A percentile compares a stretch with the other conserved stretches of the same genome.
Evolutionary conservation across 2,113 vertebrate genomes (phyloP).

Genomic region (Rhinopithecus roxellana): DNA sequence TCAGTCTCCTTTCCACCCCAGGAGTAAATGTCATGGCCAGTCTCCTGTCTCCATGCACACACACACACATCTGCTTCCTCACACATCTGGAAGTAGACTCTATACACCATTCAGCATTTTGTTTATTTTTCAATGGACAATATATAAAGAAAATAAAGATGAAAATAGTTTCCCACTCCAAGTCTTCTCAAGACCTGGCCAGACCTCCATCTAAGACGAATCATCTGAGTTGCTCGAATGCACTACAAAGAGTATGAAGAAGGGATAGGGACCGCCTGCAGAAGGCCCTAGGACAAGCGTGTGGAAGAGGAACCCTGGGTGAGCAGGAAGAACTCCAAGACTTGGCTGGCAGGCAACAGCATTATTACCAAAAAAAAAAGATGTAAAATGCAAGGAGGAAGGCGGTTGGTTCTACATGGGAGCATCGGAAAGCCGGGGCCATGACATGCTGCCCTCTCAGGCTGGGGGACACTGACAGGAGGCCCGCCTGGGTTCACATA

Average conservation of each 20-base stretch:
- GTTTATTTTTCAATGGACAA: neutral
- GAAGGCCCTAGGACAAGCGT: neutral
- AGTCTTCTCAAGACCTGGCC: neutral
- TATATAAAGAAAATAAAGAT: neutral
- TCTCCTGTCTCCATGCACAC: neutral
- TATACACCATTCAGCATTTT: neutral
- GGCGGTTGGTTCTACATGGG: neutral
- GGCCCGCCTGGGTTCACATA: fast-evolving
- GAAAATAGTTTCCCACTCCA: neutral
- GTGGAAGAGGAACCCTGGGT: constrained; percentile 18
- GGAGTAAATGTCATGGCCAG: neutral
- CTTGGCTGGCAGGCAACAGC: fast-evolving
- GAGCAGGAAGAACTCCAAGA: neutral
- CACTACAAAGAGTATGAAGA: constrained; percentile 49
- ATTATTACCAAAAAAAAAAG: too few species aligned
- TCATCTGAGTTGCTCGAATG: constrained; percentile 39
- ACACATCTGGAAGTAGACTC: neutral
- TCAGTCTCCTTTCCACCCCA: neutral
- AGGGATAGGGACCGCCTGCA: constrained; percentile 58
- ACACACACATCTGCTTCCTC: neutral
- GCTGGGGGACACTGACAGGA: neutral
- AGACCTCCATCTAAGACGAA: fast-evolving
- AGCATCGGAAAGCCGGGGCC: neutral
- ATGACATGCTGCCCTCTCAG: too few species aligned
- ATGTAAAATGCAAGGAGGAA: neutral